These are phyloP conservation scores for Indicator indicator DNA, from an alignment of 2,113 vertebrate genomes.

Conservation along the genomic window DNA sequence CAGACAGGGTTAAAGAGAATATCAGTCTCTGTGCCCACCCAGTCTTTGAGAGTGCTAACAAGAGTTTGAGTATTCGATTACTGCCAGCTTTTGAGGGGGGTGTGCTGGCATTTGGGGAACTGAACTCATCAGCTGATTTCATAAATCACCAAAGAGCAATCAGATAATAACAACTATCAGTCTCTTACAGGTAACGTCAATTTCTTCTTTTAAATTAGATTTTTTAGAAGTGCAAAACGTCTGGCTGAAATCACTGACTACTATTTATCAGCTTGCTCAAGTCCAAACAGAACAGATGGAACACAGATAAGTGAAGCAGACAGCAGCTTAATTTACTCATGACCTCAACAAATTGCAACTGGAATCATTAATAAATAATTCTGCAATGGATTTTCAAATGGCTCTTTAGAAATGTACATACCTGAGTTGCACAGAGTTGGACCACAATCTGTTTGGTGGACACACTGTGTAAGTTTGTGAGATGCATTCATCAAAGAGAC, in stretches of 20 bases:
- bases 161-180: background rate
- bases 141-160: background rate
- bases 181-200: background rate
- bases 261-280: background rate
- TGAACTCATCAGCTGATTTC: slow-evolving; percentile 20
- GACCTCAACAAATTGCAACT: slow-evolving; percentile 51
- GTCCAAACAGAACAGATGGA: slow-evolving; percentile 67
- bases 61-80: background rate
- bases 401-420: slow-evolving; percentile 57
- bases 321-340: slow-evolving; percentile 59
- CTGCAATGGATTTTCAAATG: accelerated
- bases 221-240: background rate
- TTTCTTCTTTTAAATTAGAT: slow-evolving; percentile 9
- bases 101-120: background rate
- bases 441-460: slow-evolving; percentile 10
- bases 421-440: background rate
- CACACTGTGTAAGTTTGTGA: slow-evolving; percentile 34
- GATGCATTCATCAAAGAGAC: background rate
- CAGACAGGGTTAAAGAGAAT: background rate
- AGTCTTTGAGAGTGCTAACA: background rate
- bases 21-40: background rate
- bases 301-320: slow-evolving; percentile 67
- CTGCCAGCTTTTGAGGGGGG: background rate
- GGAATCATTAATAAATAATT: slow-evolving; percentile 26
- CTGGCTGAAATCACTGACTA: slow-evolving; percentile 30